A percentile compares a stretch with the other conserved stretches of the same genome.
Evolutionary conservation across 92 coral and sea anemone genomes (phyloP).

Genomic region (Scolanthus callimorphus): DNA sequence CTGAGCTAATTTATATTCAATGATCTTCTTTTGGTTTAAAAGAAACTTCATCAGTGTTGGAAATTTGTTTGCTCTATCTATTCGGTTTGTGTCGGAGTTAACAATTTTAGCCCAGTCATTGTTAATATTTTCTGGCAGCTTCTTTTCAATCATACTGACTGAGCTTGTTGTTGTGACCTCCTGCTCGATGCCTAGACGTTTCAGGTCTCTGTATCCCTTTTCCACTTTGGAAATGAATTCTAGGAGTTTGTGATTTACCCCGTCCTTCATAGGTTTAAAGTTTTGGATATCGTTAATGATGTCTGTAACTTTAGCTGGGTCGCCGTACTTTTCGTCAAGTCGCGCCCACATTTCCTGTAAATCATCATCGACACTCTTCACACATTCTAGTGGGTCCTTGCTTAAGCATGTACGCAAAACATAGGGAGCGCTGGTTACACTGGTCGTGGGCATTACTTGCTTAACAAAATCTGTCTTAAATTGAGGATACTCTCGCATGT

Average conservation of each 20-base stretch:
- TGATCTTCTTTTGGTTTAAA: constrained; percentile 18
- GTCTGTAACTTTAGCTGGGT: constrained; percentile 42
- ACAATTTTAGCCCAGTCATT: constrained; percentile 53
- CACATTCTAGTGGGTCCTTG: constrained; percentile 16
- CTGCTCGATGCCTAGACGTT: constrained; percentile 31
- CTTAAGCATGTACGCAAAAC: constrained; percentile 31
- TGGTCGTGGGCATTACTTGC: neutral
- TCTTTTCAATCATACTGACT: constrained; percentile 39
- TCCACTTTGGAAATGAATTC: constrained; percentile 37
- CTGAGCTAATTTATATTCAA: constrained; percentile 39
- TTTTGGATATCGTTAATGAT: constrained; percentile 23
- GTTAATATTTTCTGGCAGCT: constrained; percentile 19
- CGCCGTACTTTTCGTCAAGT: constrained; percentile 49
- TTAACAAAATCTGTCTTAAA: neutral
- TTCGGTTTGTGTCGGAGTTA: constrained; percentile 19
- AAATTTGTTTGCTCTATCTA: constrained; percentile 34
- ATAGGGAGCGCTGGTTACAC: constrained; percentile 7
- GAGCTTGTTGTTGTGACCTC: constrained; percentile 53
- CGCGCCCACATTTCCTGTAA: constrained; percentile 44
- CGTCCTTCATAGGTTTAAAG: constrained; percentile 19
- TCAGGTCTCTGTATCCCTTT: constrained; percentile 38
- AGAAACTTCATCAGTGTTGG: constrained; percentile 41
- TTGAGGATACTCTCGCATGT: too few species aligned
- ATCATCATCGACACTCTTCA: constrained; percentile 40
- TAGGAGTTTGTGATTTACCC: constrained; percentile 24